Evolutionary conservation across 2,888 invertebrate species (phyloP).

Genomic region (Aporophyla lueneburgensis): DNA sequence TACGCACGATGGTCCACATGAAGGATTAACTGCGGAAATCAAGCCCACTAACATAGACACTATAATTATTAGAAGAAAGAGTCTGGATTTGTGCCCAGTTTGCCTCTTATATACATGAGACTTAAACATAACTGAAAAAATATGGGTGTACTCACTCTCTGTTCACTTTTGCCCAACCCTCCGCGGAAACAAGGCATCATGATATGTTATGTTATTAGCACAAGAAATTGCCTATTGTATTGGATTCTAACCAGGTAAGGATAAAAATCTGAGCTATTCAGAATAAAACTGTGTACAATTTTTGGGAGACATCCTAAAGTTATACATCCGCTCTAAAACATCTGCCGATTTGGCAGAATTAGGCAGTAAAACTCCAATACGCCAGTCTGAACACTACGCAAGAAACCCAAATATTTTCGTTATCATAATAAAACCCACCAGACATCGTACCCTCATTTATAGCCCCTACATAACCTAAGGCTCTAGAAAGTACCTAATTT

Average conservation of each 20-base stretch:
- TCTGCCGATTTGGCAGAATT: not conserved
- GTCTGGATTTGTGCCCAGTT: too few relatives aligned
- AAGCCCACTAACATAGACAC: too few relatives aligned
- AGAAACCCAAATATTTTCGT: conserved; percentile 30
- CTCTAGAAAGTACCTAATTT: conserved; percentile 64
- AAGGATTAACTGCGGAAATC: too few relatives aligned
- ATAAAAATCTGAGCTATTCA: not conserved
- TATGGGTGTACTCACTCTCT: too few relatives aligned
- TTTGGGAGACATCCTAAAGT: conserved; percentile 4
- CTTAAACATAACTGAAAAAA: too few relatives aligned
- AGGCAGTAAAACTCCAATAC: conserved; percentile 29
- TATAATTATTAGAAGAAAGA: too few relatives aligned
- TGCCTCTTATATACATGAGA: too few relatives aligned
- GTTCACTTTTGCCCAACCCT: too few relatives aligned
- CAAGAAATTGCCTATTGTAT: not conserved
- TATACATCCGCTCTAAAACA: not conserved
- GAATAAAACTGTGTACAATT: not conserved
- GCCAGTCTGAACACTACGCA: not conserved
- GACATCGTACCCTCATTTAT: conserved; percentile 51
- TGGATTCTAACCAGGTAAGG: not conserved
- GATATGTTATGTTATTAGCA: too few relatives aligned
- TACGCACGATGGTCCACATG: too few relatives aligned
- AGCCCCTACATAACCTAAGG: conserved; percentile 42
- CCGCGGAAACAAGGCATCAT: too few relatives aligned
- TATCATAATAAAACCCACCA: conserved; percentile 46